Percentiles rank a stretch among this genome's conserved stretches.
Conservation (phyloP, 2,797 vertebrate genomes). For the Cercopithecus neglectus region DNA sequence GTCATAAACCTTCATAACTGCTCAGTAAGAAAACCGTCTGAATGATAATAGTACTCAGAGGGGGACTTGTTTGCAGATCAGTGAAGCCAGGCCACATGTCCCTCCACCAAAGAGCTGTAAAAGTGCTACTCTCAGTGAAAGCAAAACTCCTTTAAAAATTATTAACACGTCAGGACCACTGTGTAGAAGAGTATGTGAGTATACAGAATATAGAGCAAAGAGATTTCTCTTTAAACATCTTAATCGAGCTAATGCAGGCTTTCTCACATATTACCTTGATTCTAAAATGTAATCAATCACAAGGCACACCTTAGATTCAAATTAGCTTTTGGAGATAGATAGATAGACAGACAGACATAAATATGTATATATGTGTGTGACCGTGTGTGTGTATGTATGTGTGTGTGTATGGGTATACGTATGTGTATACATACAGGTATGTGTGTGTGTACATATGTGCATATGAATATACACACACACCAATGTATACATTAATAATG, state of each 20-base stretch:
- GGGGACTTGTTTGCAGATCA: constrained; percentile 66
- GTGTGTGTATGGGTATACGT: background rate
- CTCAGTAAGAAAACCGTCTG: constrained; percentile 73
- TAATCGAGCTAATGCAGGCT: background rate
- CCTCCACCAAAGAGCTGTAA: constrained; percentile 72
- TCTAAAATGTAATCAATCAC: background rate
- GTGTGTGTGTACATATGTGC: too few species aligned
- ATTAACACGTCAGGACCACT: constrained; percentile 6
- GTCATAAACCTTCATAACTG: constrained; percentile 80
- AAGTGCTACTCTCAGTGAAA: constrained; percentile 66
- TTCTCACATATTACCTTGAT: background rate
- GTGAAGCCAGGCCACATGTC: constrained; percentile 55
- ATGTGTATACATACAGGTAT: background rate
- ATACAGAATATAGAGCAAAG: background rate
- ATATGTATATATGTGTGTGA: background rate
- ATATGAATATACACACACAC: background rate
- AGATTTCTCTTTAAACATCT: background rate
- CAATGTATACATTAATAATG: background rate
- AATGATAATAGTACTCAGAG: constrained; percentile 74
- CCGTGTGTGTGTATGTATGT: accelerated
- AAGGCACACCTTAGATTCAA: background rate
- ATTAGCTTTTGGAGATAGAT: background rate
- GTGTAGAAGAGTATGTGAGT: background rate
- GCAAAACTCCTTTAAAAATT: constrained; percentile 71
- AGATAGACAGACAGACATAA: background rate